Evolutionary conservation across 2,797 vertebrate species (phyloP), one percentile per base, ranked within the genome.

Genomic region (Parotocinclus haroldoi): DNA sequence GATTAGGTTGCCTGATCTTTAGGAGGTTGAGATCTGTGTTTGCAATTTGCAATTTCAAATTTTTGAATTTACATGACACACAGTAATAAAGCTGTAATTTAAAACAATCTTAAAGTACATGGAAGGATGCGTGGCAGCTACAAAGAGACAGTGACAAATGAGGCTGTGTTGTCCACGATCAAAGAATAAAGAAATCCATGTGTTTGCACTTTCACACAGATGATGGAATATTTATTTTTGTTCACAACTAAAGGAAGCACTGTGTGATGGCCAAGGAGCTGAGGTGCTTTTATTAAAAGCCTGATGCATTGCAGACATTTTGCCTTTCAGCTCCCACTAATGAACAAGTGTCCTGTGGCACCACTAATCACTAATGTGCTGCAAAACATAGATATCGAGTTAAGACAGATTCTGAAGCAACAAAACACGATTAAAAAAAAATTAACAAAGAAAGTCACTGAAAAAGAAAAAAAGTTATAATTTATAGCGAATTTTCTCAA

Each of bases 321-420:
- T 63, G 13, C 11, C 48, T 9, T 40, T 51, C 48, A 62, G 59
- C 48, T 61, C 27, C 16, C 36, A 16, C 45, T 62, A 51, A 62
- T 51, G 59, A 62, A 62, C 59, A 50, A 50, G 48, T 51, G 59
- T 40, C 48, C 59, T 18, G 48, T 37, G 16, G 48, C n/a, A 16
- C 38, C 38, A 44, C 59, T 50, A 42, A 42, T 39, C n/a, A 50
- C 36, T 13, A 8, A 2, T 40, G n/a, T 18, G 13, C 18, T 36
- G 44, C 13, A 45, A 68, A 68, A 57, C 14, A 52, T n/a, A 27
- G 13, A 17, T 10, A 38, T 65, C 27, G 27, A 27, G 2, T 27
- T 2, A 27, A 27, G 27, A 27, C 2, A 5, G 27, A 27, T 27
- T 27, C 27, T 27, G 27, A 27, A 27, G 27, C 27, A 27, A 27